phyloP scores from a whole-genome alignment of 2,888 invertebrate genomes.

The Chalcosyrphus nemorum region DNA sequence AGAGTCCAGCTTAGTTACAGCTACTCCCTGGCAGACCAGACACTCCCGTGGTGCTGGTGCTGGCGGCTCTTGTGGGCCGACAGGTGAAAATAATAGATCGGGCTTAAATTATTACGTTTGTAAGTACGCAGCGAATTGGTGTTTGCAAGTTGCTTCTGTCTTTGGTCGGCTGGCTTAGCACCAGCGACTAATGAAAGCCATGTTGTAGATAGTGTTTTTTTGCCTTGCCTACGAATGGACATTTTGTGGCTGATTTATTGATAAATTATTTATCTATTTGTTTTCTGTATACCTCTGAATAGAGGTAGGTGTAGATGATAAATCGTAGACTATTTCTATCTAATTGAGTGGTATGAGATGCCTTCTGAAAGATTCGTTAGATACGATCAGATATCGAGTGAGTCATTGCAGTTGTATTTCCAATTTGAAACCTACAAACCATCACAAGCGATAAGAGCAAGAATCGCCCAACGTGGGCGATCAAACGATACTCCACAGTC shows the following conservation, averaged over 20 bases:
- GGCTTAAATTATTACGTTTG: constrained; percentile 68
- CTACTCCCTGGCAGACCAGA: constrained; percentile 9
- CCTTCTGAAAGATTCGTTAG: constrained; percentile 36
- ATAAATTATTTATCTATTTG: constrained; percentile 56
- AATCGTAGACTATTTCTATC: constrained; percentile 10
- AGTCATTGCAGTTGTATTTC: neutral
- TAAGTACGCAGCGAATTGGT: constrained; percentile 69
- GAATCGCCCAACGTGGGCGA: constrained; percentile 29
- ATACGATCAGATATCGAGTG: constrained; percentile 17
- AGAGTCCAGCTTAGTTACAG: constrained; percentile 14
- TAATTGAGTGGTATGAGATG: constrained; percentile 64
- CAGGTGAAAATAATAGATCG: constrained; percentile 76
- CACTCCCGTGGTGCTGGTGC: constrained; percentile 41
- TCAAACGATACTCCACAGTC: neutral
- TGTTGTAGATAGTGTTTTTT: constrained; percentile 49
- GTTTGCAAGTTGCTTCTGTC: constrained; percentile 70
- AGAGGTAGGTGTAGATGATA: constrained; percentile 20
- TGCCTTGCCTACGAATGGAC: constrained; percentile 18
- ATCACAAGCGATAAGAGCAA: neutral
- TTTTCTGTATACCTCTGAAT: constrained; percentile 19
- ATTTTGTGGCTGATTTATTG: constrained; percentile 56
- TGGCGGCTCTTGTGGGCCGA: constrained; percentile 73
- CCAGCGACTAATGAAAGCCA: constrained; percentile 27
- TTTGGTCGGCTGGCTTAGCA: constrained; percentile 7
- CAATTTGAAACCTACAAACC: constrained; percentile 3